Percentiles rank a stretch among this genome's conserved stretches.
Conservation (phyloP, 2,888 invertebrate genomes). For the Diplazon laetatorius region DNA sequence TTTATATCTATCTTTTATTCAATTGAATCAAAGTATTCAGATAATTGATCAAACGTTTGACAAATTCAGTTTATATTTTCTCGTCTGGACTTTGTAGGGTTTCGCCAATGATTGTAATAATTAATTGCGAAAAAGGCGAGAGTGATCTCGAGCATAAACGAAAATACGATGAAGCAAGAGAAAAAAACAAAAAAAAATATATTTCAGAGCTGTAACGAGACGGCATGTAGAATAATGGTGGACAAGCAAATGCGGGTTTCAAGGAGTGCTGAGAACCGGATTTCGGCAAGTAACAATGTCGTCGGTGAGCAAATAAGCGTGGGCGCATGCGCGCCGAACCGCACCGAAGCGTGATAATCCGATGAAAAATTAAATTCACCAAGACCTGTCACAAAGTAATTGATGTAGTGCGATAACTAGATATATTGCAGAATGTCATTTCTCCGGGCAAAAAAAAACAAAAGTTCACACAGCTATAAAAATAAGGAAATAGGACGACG, state of each 20-base stretch:
- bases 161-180: too few species aligned
- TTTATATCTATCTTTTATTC: too few species aligned
- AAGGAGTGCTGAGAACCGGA: conserved; percentile 56
- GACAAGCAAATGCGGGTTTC: conserved; percentile 19
- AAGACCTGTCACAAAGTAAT: background rate
- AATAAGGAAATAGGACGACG: too few species aligned
- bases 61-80: too few species aligned
- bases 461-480: too few species aligned
- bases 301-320: conserved; percentile 14
- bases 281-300: conserved; percentile 62
- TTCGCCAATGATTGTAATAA: background rate
- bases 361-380: conserved; percentile 1
- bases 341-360: background rate
- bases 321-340: background rate
- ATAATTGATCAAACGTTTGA: too few species aligned
- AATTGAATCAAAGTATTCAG: too few species aligned
- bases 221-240: conserved; percentile 59
- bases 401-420: background rate
- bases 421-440: background rate
- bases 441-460: too few species aligned
- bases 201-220: conserved; percentile 58
- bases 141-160: background rate
- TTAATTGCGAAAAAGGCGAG: conserved; percentile 1
- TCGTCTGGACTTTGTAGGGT: too few species aligned
- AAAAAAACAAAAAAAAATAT: too few species aligned